A percentile compares a stretch with the other conserved stretches of the same genome.
phyloP scores from a whole-genome alignment of 92 coral and sea anemone species.

The Virgularia gustaviana region DNA sequence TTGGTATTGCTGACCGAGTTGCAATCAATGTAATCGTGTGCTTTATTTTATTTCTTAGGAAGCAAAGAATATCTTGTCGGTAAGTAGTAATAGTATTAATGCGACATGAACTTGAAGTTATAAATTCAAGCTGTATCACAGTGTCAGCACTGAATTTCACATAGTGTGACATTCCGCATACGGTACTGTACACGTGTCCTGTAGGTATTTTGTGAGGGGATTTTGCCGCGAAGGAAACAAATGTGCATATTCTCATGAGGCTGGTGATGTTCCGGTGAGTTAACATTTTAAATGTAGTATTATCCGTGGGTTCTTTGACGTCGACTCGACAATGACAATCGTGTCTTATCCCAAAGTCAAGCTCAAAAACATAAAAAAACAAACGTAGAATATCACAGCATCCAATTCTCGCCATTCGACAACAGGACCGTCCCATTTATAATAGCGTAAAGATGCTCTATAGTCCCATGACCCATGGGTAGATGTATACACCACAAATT shows the following conservation, averaged over 20 bases:
- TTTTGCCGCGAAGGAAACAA: conserved; percentile 84
- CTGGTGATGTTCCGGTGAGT: conserved; percentile 83
- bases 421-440: no score
- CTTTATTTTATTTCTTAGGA: conserved; percentile 1
- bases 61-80: conserved; percentile 35
- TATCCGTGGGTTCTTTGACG: background rate
- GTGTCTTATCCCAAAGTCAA: no score
- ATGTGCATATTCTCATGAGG: conserved; percentile 82
- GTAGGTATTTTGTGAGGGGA: conserved; percentile 86
- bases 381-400: no score
- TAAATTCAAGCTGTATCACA: background rate
- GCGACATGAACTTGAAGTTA: background rate
- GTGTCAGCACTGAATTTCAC: no score
- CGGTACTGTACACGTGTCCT: background rate
- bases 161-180: no score
- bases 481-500: no score
- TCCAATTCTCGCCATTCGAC: no score
- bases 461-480: no score
- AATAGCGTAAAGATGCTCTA: no score
- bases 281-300: background rate
- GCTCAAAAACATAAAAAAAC: background rate
- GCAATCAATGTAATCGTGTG: no score
- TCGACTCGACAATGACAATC: no score
- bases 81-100: background rate
- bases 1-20: no score